Evolutionary conservation across 1,140 invertebrate genomes (phyloP), one percentile per base, ranked within the genome.

Genomic region (Zaprionus nigranus): DNA sequence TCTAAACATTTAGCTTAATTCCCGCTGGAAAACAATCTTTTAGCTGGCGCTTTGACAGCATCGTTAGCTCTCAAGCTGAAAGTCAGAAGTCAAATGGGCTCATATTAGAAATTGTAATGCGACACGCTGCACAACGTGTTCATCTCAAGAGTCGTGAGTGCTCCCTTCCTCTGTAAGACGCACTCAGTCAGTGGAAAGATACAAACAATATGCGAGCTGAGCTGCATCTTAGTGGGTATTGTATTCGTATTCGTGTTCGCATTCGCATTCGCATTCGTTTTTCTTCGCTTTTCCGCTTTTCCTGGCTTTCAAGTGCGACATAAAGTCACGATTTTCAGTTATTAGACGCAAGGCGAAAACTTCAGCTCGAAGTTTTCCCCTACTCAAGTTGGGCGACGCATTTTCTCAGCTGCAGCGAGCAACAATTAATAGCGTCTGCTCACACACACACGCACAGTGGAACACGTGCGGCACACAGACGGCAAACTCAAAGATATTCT

Each of bases 321-420:
- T 90, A 90, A 77, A 90, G 85, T 90, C 85, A 90, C 85, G 85
- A 90, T 90, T 90, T 90, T 85, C 82, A 88, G 84, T 81, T 88
- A 88, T 88, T 90, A 90, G 85, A 88, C 67, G 46, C 46, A 24
- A 24, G 78, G 67, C 69, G 57, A 81, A 46, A 88, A 84, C 81
- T 88, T 84, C 62, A 58, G 34, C 38, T 30, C 38, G 58, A 51
- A 28, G 57, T 70, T 17, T 38, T 36, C 49, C 53, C 53, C 53
- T 26, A 0, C 24, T 56, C 13, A 6, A 56, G 51, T 34, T 75
- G 49, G 30, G 74, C 56, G 62, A 66, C 69, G 63, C 69, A 76
- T 76, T 76, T 66, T 76, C 74, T 76, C 75, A 77, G 69, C 75
- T 83, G 80, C 78, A 77, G 80, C 74, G 78, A 80, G 75, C 78